Evolutionary conservation across 2,888 invertebrate species (phyloP).

Genomic region (Eupelmus urozonus): DNA sequence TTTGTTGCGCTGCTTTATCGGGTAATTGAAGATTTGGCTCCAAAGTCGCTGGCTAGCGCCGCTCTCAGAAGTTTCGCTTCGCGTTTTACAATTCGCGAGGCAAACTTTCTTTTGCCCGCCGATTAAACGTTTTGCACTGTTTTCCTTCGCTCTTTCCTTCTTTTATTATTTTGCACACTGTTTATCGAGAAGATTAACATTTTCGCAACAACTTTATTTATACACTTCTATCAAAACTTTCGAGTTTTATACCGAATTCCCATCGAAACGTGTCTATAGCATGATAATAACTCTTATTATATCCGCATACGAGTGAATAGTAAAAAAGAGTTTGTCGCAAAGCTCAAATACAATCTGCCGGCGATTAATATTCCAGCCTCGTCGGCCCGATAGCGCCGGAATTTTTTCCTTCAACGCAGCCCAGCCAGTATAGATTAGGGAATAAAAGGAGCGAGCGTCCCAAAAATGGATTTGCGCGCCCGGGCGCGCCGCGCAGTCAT

Average conservation of each 20-base stretch:
- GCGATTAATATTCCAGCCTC: slow-evolving; percentile 3
- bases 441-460: slow-evolving; percentile 31
- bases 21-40: slow-evolving; percentile 27
- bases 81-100: not conserved
- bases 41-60: not conserved
- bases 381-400: not conserved
- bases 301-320: too few species aligned
- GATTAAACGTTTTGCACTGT: too few species aligned
- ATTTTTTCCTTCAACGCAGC: not conserved
- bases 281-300: too few species aligned
- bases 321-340: not conserved
- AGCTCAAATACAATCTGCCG: slow-evolving; percentile 4
- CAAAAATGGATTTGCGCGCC: slow-evolving; percentile 31
- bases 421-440: slow-evolving; percentile 2
- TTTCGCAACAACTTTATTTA: too few species aligned
- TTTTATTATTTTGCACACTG: too few species aligned
- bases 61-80: not conserved
- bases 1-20: slow-evolving; percentile 12
- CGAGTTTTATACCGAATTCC: too few species aligned
- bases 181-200: too few species aligned
- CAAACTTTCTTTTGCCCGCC: too few species aligned
- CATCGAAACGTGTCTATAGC: too few species aligned
- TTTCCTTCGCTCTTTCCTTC: too few species aligned
- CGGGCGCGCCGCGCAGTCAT: slow-evolving; percentile 45
- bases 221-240: too few species aligned